Percentiles rank a stretch among this genome's conserved stretches.
Evolutionary conservation across 2,113 vertebrate species (phyloP).

Genomic region (Myodes glareolus): DNA sequence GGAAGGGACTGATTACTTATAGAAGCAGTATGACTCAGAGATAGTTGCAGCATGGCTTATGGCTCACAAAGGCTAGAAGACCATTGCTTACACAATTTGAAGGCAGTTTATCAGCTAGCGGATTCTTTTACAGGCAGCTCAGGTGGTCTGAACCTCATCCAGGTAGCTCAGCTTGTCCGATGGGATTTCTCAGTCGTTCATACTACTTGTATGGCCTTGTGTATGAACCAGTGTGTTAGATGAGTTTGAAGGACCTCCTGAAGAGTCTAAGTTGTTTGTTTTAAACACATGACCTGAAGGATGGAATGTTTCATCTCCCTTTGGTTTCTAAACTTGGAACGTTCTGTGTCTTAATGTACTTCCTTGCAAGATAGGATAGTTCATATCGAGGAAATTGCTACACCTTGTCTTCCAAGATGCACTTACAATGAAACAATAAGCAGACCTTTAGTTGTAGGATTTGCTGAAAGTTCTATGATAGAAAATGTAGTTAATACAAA

Average conservation of each 20-base stretch:
- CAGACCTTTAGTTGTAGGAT: neutral
- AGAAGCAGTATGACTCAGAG: neutral
- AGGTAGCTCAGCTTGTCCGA: neutral
- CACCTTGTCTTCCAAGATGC: neutral
- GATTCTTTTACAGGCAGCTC: neutral
- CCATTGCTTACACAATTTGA: neutral
- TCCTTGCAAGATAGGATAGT: neutral
- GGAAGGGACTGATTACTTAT: neutral
- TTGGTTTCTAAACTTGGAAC: neutral
- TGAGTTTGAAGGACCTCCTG: neutral
- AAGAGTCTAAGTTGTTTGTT: neutral
- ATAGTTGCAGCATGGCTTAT: neutral
- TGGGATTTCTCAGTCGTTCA: neutral
- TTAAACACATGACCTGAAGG: neutral
- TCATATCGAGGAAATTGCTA: neutral
- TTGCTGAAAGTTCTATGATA: constrained; percentile 10
- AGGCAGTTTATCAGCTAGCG: neutral
- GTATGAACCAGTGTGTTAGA: neutral
- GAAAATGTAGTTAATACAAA: neutral
- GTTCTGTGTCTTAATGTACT: neutral
- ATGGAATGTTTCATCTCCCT: neutral
- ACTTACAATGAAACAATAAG: neutral
- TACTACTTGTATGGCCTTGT: neutral
- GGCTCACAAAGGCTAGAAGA: neutral
- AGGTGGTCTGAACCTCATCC: neutral